A percentile compares a stretch with the other conserved stretches of the same genome.
Evolutionary conservation across 2,797 vertebrate genomes (phyloP).

Genomic region (Oryzias sinensis): DNA sequence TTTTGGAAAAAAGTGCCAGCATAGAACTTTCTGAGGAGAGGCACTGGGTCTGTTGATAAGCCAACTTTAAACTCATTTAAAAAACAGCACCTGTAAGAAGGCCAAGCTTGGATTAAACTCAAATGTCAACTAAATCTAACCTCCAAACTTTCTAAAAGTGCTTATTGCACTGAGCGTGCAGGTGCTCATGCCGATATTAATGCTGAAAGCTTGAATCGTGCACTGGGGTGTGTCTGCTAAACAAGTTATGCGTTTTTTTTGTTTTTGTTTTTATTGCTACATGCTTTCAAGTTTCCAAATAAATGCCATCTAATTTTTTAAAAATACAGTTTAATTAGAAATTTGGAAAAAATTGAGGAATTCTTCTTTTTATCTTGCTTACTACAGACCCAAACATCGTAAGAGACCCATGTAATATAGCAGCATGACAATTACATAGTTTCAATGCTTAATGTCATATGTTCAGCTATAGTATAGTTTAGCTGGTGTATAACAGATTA

Average conservation of each 20-base stretch:
- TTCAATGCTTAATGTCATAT: too few relatives aligned
- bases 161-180: conserved; percentile 20
- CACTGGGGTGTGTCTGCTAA: conserved; percentile 8
- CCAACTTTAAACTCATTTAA: conserved; percentile 66
- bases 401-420: too few relatives aligned
- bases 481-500: too few relatives aligned
- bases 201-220: conserved; percentile 10
- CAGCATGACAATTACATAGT: too few relatives aligned
- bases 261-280: too few relatives aligned
- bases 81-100: conserved; percentile 50
- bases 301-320: too few relatives aligned
- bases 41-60: conserved; percentile 63
- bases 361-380: too few relatives aligned
- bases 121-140: conserved; percentile 54
- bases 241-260: background rate
- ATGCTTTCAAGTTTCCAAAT: too few relatives aligned
- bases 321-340: too few relatives aligned
- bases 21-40: conserved; percentile 50
- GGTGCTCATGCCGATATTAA: background rate
- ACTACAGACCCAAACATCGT: too few relatives aligned
- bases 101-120: conserved; percentile 50
- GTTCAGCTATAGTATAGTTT: too few relatives aligned
- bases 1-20: conserved; percentile 54
- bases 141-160: conserved; percentile 39
- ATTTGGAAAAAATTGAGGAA: too few relatives aligned